A percentile compares a stretch with the other conserved stretches of the same genome.
Conservation (phyloP, 2,113 vertebrate species). For the Hucho hucho region DNA sequence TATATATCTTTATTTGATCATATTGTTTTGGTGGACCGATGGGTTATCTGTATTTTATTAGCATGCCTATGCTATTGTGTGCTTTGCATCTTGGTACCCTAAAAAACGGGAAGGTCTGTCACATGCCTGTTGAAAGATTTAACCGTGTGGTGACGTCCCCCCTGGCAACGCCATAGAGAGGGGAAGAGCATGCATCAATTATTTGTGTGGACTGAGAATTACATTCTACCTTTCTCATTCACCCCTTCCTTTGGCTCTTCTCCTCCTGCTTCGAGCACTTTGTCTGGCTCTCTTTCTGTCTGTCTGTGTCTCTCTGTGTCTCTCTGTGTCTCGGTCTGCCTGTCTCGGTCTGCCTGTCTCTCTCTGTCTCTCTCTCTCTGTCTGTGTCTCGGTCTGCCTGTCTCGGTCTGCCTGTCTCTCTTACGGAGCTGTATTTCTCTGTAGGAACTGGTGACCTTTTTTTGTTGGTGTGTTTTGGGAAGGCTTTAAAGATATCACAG, state of each 20-base stretch:
- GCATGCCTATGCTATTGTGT: too few relatives aligned
- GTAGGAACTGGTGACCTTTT: background rate
- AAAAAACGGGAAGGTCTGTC: background rate
- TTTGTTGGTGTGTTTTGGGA: background rate
- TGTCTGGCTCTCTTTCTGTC: background rate
- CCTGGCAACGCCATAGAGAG: constrained; percentile 11
- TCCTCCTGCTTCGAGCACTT: background rate
- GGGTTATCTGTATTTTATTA: too few relatives aligned
- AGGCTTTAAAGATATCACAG: background rate
- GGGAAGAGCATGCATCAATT: constrained; percentile 14
- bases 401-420: too few relatives aligned
- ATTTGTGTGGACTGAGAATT: constrained; percentile 25
- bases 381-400: too few relatives aligned
- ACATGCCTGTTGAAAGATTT: constrained; percentile 20
- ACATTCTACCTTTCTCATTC: constrained; percentile 6
- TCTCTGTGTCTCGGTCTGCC: too few relatives aligned
- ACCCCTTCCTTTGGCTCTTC: background rate
- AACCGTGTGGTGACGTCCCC: background rate
- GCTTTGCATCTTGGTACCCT: background rate
- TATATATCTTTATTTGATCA: too few relatives aligned
- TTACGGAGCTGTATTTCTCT: background rate
- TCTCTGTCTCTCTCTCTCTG: too few relatives aligned
- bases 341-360: too few relatives aligned
- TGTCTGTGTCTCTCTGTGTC: too few relatives aligned
- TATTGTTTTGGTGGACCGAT: too few relatives aligned